Conservation (phyloP, 2,888 invertebrate species). For the Heteropelma amictum region DNA sequence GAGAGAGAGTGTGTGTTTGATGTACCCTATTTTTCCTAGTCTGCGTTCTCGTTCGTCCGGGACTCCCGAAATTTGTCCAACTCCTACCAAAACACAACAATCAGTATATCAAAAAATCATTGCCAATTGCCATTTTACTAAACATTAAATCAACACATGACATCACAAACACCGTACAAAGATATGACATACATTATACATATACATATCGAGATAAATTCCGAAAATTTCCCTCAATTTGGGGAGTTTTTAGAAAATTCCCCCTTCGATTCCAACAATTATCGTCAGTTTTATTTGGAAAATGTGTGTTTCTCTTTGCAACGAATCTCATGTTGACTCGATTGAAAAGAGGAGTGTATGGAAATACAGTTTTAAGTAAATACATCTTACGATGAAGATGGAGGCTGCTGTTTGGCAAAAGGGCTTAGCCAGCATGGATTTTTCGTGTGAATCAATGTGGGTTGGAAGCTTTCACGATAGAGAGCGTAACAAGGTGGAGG, state of each 20-base stretch:
- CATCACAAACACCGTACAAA: neutral
- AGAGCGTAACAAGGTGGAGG: neutral
- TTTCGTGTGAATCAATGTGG: neutral
- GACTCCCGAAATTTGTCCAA: conserved; percentile 74
- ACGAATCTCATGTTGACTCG: conserved; percentile 6
- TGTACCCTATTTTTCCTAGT: conserved; percentile 78
- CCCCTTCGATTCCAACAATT: too few relatives aligned
- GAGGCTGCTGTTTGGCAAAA: neutral
- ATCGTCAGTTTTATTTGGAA: too few relatives aligned
- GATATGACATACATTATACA: too few relatives aligned
- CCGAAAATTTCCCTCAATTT: too few relatives aligned
- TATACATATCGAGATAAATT: too few relatives aligned
- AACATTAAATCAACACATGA: neutral
- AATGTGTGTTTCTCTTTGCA: conserved; percentile 4
- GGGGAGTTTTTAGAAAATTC: too few relatives aligned
- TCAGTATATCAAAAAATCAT: conserved; percentile 56
- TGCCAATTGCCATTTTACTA: neutral
- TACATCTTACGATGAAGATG: too few relatives aligned
- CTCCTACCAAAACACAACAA: conserved; percentile 76
- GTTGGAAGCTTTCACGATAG: neutral
- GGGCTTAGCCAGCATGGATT: neutral
- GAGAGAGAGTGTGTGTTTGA: conserved; percentile 59
- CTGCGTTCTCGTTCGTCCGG: conserved; percentile 76
- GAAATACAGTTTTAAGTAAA: neutral
- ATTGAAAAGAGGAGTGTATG: neutral